Evolutionary conservation across 2,797 vertebrate genomes (phyloP), one percentile per base, ranked within the genome.

Genomic region (Siniperca scherzeri): DNA sequence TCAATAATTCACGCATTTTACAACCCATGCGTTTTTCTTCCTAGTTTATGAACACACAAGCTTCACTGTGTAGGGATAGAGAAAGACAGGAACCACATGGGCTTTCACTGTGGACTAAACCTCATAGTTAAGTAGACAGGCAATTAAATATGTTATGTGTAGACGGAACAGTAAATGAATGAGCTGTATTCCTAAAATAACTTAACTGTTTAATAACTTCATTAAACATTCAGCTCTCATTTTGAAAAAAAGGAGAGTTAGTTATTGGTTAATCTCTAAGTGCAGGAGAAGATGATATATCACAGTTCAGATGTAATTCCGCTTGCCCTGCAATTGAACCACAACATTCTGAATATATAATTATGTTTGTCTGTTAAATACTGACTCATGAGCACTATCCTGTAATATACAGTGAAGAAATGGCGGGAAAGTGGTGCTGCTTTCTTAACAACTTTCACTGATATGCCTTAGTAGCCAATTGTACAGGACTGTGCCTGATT

Each of bases 1-100:
- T 91, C 73, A 89, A 92, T 89, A 83, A 91, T 92, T 88, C 77
- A 89, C 62, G 14, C 42, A 40, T 78, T 87, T 81, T 83, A 68
- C 22, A 85, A 68, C 66, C 9, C 11, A 14, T 78, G 22, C 1
- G 7, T 46, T 66, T 80, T 69, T 56, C 25, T 19, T 8, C 38
- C 33, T 64, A 36, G 50, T 30, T 48, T 67, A 40, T 61, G 71
- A 70, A 59, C 81, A 85, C 12, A 25, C 38, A 50, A 64, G 14
- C 12, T 56, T 74, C 16, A 25, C 53, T 74, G 7, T 56, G 69
- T 78, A 57, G n/a, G 73, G 61, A 83, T 27, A 72, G 48, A 71
- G 68, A 75, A 44, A 68, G 44, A 8, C 22, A 27, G 14, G 13
- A 65, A 60, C 50, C 22, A 65, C 12, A 56, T 36, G 4, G 62